Evolutionary conservation across 2,888 invertebrate genomes (phyloP).

Genomic region (Drosophila mulleri): DNA sequence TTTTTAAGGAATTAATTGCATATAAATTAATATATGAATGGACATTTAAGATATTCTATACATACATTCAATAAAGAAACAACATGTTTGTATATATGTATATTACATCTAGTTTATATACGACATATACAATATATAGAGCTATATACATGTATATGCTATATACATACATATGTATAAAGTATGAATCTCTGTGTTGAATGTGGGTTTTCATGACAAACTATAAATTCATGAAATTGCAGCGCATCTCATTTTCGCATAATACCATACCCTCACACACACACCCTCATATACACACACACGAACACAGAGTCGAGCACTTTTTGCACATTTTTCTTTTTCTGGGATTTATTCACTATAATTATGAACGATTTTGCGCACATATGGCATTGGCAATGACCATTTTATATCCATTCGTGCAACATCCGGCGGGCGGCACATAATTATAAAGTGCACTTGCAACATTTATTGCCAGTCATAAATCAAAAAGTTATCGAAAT

Average conservation of each 20-base stretch:
- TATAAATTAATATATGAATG: too few relatives aligned
- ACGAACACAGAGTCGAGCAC: background rate
- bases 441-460: slow-evolving; percentile 75
- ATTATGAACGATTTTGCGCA: slow-evolving; percentile 58
- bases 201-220: background rate
- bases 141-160: too few relatives aligned
- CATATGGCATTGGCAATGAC: slow-evolving; percentile 61
- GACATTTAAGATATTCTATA: too few relatives aligned
- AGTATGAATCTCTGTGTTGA: too few relatives aligned
- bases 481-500: slow-evolving; percentile 83
- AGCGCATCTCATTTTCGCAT: slow-evolving; percentile 19
- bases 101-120: too few relatives aligned
- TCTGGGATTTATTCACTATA: slow-evolving; percentile 33
- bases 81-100: too few relatives aligned
- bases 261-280: background rate
- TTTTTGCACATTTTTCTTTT: background rate
- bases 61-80: too few relatives aligned
- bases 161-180: too few relatives aligned
- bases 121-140: too few relatives aligned
- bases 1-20: too few relatives aligned
- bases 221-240: background rate
- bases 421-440: slow-evolving; percentile 56
- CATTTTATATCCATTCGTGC: slow-evolving; percentile 27
- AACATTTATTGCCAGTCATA: slow-evolving; percentile 83
- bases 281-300: background rate